phyloP scores from a whole-genome alignment of 2,888 invertebrate genomes.

The Dasypolia templi region DNA sequence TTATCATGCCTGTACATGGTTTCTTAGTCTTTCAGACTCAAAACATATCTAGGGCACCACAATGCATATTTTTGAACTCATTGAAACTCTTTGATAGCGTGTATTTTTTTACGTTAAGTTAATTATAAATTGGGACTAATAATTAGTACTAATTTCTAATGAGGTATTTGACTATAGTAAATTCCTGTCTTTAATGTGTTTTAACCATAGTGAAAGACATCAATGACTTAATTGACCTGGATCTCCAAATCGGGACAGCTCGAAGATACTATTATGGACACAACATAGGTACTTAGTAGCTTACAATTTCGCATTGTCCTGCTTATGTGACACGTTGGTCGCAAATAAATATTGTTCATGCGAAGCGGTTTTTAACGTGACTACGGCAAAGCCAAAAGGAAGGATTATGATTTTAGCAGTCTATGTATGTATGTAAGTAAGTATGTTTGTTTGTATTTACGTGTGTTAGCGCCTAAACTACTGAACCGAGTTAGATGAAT shows the following conservation, averaged over 20 bases:
- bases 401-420: too few relatives aligned
- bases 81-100: too few relatives aligned
- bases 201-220: background rate
- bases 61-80: background rate
- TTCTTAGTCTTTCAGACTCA: constrained; percentile 3
- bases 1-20: background rate
- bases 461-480: too few relatives aligned
- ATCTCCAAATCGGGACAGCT: background rate
- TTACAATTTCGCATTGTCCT: constrained; percentile 19
- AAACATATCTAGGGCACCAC: background rate
- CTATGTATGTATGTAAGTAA: too few relatives aligned
- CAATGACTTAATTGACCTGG: constrained; percentile 1
- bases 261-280: background rate
- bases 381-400: too few relatives aligned
- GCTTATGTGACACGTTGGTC: background rate
- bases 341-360: background rate
- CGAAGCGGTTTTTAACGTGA: too few relatives aligned
- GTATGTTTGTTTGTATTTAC: too few relatives aligned
- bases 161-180: background rate
- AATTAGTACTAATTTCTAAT: constrained; percentile 11
- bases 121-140: background rate
- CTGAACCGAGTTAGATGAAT: too few relatives aligned
- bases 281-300: background rate
- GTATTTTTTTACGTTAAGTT: background rate
- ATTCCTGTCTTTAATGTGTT: constrained; percentile 10